Conservation (phyloP, 2,888 invertebrate genomes). For the Galerucella nymphaeae region DNA sequence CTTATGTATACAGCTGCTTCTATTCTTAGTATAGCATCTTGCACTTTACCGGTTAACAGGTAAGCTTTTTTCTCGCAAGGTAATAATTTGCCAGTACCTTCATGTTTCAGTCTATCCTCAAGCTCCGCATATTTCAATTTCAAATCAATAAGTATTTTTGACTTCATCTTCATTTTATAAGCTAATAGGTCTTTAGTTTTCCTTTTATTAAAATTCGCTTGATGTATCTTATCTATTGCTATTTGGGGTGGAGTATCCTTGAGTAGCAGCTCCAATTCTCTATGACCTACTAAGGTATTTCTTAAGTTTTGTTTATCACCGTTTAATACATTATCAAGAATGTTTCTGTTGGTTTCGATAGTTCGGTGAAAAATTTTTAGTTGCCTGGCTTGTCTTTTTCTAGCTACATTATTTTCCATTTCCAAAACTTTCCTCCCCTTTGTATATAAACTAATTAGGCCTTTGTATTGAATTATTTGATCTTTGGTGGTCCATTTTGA, state of each 20-base stretch:
- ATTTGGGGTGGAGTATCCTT: constrained; percentile 63
- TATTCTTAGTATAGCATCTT: constrained; percentile 72
- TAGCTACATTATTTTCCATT: constrained; percentile 66
- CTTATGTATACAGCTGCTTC: constrained; percentile 74
- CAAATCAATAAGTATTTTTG: constrained; percentile 69
- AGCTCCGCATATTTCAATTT: constrained; percentile 70
- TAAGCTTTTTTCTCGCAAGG: constrained; percentile 69
- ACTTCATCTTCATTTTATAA: constrained; percentile 71
- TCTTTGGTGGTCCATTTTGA: constrained; percentile 75
- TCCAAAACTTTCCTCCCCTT: constrained; percentile 73
- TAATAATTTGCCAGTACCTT: constrained; percentile 58
- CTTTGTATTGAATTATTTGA: constrained; percentile 75
- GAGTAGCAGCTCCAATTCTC: constrained; percentile 70
- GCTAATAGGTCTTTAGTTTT: constrained; percentile 72
- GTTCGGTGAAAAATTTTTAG: constrained; percentile 70
- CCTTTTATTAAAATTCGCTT: constrained; percentile 72
- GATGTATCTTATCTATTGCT: constrained; percentile 70
- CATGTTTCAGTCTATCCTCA: constrained; percentile 68
- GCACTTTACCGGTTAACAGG: constrained; percentile 72
- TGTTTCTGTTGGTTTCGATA: constrained; percentile 68
- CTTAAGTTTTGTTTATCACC: constrained; percentile 72
- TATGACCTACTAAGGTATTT: constrained; percentile 70
- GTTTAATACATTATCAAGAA: constrained; percentile 69
- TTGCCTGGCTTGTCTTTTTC: constrained; percentile 69
- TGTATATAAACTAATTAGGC: constrained; percentile 72